phyloP scores from a whole-genome alignment of 2,797 vertebrate genomes.

The Esox masquinongy region DNA sequence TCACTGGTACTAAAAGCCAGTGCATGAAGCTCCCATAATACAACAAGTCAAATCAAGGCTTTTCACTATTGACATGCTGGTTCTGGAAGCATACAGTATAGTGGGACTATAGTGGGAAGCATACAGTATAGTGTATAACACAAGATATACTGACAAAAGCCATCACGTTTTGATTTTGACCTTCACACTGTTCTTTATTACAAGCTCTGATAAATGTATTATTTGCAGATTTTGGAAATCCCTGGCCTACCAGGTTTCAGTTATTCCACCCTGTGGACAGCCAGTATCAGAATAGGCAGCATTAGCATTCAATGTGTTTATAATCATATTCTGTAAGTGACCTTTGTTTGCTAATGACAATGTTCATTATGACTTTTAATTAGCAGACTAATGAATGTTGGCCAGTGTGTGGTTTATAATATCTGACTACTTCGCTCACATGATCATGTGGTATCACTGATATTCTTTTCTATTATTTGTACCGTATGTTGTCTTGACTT shows the following conservation, averaged over 20 bases:
- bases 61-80: not conserved
- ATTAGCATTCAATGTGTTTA: slow-evolving; percentile 8
- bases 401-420: slow-evolving; percentile 12
- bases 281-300: slow-evolving; percentile 1
- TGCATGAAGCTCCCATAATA: not conserved
- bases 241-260: not conserved
- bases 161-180: not conserved
- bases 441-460: not conserved
- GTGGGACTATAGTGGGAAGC: not conserved
- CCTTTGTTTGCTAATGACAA: slow-evolving; percentile 23
- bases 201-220: not conserved
- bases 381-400: slow-evolving; percentile 17
- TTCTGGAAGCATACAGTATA: not conserved
- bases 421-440: slow-evolving; percentile 7
- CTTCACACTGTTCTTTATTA: not conserved
- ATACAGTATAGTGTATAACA: not conserved
- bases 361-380: slow-evolving; percentile 27
- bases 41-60: not conserved
- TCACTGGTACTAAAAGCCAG: not conserved
- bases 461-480: not conserved
- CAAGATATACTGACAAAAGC: not conserved
- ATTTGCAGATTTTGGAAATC: not conserved
- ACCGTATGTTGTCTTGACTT: not conserved
- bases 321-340: slow-evolving; percentile 18
- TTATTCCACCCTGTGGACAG: not conserved